phyloP scores from a whole-genome alignment of 2,888 invertebrate genomes.

The Selenia dentaria region DNA sequence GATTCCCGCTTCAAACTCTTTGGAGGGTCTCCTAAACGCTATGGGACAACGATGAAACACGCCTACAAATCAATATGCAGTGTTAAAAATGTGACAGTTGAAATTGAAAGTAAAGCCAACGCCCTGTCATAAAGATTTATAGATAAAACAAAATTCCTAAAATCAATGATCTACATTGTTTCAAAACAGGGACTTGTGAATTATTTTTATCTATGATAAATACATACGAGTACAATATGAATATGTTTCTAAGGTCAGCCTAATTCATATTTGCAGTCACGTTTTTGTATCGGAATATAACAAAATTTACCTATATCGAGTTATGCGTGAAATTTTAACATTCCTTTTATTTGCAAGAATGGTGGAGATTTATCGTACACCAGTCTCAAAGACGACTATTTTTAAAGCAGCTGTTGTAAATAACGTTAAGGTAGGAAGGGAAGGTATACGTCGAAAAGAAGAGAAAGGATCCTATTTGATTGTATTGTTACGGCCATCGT shows the following conservation, averaged over 20 bases:
- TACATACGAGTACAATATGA: no score
- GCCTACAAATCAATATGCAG: constrained; percentile 28
- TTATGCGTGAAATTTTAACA: constrained; percentile 40
- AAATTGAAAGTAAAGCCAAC: no score
- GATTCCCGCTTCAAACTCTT: constrained; percentile 72
- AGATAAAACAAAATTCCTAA: no score
- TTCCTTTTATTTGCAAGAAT: constrained; percentile 48
- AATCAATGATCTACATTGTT: no score
- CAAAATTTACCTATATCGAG: constrained; percentile 23
- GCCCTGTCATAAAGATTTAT: no score
- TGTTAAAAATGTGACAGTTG: background rate
- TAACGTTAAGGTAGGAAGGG: constrained; percentile 43
- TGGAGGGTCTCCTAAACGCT: constrained; percentile 65
- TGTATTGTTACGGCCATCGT: constrained; percentile 73
- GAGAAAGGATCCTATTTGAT: constrained; percentile 78
- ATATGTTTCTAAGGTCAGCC: no score
- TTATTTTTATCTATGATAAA: no score
- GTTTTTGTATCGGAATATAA: constrained; percentile 2
- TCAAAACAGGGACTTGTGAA: no score
- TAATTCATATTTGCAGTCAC: background rate
- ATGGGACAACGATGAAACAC: constrained; percentile 49
- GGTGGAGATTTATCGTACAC: constrained; percentile 31
- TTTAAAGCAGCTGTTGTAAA: constrained; percentile 38
- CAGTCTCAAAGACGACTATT: constrained; percentile 67
- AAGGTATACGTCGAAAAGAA: constrained; percentile 82